Base-by-base conservation (phyloP, 1,140 invertebrate genomes). In the Nasonia giraulti region DNA sequence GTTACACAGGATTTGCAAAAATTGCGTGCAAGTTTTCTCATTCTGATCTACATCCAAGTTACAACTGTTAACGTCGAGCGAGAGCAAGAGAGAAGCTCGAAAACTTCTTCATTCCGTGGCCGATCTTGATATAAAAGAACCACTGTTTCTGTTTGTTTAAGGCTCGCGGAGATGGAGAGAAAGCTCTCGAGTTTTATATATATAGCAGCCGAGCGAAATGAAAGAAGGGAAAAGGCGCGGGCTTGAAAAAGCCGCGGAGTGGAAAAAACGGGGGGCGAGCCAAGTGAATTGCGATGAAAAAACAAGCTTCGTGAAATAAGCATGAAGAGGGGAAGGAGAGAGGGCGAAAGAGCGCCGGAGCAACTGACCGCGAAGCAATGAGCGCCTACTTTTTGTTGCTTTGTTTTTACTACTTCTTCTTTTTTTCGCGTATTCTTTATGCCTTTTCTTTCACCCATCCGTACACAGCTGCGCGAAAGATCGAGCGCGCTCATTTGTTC, bases 341-440 rank as follows among this genome's bases (percentile, higher is more conserved):
- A n/a, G 55, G 14, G 47, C 11, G 8, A 47, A 12, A 47, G 11
- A 47, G 44, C 44, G 12, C 2, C 1, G 75, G 87, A 88, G 87
- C 86, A 89, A 89, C 87, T 87, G 87, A 89, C 88, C 84, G 87
- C 87, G 89, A 89, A 90, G 87, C 82, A 87, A 88, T 85, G 87
- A 85, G 82, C 77, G 82, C 79, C 31, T 2, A 11, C 40, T 12
- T 73, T 47, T 37, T 62, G 40, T 37, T 62, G 40, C 62, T n/a
- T 74, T 40, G 3, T 37, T 74, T 23, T 83, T 83, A 14, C 44
- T 76, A 27, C 27, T 27, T 27, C 27, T 27, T 2, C 27, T 75
- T 33, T 80, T 80, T 50, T 78, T 31, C 31, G 40, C 40, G 40
- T 44, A 62, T n/a, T 66, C 5, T 69, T 69, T 78, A 47, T 23